Percentiles rank a stretch among this genome's conserved stretches.
Evolutionary conservation across 2,797 vertebrate species (phyloP).

Genomic region (Taeniopygia guttata): DNA sequence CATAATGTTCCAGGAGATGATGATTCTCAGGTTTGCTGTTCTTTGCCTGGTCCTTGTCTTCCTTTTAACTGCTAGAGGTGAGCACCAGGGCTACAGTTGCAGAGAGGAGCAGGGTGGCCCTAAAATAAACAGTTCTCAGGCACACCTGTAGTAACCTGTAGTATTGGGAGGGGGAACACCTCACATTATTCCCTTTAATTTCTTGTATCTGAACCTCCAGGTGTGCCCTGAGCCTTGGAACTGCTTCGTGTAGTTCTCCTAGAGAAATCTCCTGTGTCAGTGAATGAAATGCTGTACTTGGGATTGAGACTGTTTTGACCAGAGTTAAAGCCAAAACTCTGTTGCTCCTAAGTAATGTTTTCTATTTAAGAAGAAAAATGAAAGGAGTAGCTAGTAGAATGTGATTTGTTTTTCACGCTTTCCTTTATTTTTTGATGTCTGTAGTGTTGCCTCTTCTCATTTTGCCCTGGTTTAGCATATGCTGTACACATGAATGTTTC

Average conservation of each 20-base stretch:
- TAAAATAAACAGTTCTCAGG: not conserved
- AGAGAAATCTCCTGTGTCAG: not conserved
- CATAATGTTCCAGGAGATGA: not conserved
- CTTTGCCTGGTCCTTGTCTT: not conserved
- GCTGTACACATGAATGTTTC: not conserved
- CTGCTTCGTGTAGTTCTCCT: not conserved
- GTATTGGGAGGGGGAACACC: not conserved
- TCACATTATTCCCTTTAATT: not conserved
- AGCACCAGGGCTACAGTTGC: not conserved
- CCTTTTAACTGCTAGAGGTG: not conserved
- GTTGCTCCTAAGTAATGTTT: not conserved
- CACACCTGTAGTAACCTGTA: too few species aligned
- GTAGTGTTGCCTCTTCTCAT: fast-evolving
- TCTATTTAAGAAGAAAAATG: not conserved
- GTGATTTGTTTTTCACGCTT: not conserved
- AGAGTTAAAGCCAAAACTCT: not conserved
- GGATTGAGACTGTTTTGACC: not conserved
- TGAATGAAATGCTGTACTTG: not conserved
- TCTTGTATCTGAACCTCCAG: not conserved
- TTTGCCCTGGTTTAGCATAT: not conserved
- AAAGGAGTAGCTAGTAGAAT: not conserved
- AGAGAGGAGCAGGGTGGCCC: not conserved
- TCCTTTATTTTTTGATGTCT: not conserved
- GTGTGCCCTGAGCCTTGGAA: not conserved
- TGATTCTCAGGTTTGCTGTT: not conserved